Percentiles rank a stretch among this genome's conserved stretches.
Conservation (phyloP, 2,888 invertebrate genomes). For the Nowickia ferox region DNA sequence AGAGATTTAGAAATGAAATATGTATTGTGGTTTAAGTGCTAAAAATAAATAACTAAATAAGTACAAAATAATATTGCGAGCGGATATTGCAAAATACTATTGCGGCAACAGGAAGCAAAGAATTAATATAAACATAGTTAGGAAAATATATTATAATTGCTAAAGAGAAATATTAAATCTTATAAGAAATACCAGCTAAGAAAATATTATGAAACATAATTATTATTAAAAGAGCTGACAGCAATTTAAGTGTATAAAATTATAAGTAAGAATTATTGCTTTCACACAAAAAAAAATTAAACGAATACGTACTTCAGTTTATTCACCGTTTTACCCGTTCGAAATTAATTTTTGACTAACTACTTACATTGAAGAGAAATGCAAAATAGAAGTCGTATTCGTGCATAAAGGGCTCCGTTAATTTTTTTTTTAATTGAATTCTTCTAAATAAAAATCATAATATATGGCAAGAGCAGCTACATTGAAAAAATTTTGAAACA, state of each 20-base stretch:
- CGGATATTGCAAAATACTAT: constrained; percentile 68
- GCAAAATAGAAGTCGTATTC: too few species aligned
- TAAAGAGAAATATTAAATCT: not conserved
- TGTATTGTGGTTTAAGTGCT: constrained; percentile 18
- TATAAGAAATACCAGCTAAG: not conserved
- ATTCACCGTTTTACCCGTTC: too few species aligned
- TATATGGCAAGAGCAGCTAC: too few species aligned
- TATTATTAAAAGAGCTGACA: not conserved
- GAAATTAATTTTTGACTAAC: not conserved
- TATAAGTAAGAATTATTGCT: too few species aligned
- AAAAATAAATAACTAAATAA: constrained; percentile 42
- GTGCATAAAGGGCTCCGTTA: too few species aligned
- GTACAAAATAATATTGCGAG: constrained; percentile 43
- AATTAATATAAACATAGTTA: constrained; percentile 41
- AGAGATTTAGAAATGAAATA: constrained; percentile 32
- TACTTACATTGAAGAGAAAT: too few species aligned
- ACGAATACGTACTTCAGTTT: too few species aligned
- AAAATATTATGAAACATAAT: constrained; percentile 17
- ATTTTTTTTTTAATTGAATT: too few species aligned
- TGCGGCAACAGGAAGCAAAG: constrained; percentile 63
- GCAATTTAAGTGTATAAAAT: not conserved
- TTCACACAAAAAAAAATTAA: too few species aligned
- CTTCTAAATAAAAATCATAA: too few species aligned
- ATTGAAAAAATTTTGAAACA: too few species aligned
- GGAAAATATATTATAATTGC: constrained; percentile 25